These are phyloP conservation scores for Thalassarche chlororhynchos DNA, from an alignment of 2,113 vertebrate genomes.

Conservation along the genomic window DNA sequence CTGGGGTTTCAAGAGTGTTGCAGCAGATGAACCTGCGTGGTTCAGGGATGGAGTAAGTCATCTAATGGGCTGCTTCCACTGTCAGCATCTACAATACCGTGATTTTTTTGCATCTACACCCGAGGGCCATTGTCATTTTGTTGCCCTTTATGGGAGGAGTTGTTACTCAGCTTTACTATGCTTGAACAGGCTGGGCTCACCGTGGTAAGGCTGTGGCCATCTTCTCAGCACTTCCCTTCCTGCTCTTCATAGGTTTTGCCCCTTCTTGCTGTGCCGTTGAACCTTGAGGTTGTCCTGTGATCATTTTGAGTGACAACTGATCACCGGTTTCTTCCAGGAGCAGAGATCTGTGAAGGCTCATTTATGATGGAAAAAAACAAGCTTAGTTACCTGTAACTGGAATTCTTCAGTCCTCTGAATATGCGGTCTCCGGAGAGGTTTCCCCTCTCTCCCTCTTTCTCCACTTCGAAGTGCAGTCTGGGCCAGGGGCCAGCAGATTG, in stretches of 20 bases:
- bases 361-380: not conserved
- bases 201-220: accelerated
- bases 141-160: not conserved
- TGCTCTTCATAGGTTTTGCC: not conserved
- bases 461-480: slow-evolving; percentile 18
- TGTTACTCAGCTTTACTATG: not conserved
- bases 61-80: not conserved
- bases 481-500: slow-evolving; percentile 3
- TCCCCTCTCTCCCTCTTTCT: not conserved
- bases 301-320: not conserved
- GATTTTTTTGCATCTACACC: not conserved
- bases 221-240: not conserved
- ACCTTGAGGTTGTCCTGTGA: not conserved
- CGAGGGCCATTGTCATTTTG: not conserved
- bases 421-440: not conserved
- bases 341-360: not conserved
- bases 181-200: not conserved
- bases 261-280: not conserved
- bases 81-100: not conserved
- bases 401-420: not conserved
- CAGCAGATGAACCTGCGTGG: not conserved
- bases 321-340: not conserved
- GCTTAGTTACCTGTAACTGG: not conserved
- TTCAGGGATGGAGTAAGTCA: not conserved
- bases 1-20: not conserved